Percentiles rank a stretch among this genome's conserved stretches.
Conservation (phyloP, 2,888 invertebrate genomes). For the Ophioninae sp. region DNA sequence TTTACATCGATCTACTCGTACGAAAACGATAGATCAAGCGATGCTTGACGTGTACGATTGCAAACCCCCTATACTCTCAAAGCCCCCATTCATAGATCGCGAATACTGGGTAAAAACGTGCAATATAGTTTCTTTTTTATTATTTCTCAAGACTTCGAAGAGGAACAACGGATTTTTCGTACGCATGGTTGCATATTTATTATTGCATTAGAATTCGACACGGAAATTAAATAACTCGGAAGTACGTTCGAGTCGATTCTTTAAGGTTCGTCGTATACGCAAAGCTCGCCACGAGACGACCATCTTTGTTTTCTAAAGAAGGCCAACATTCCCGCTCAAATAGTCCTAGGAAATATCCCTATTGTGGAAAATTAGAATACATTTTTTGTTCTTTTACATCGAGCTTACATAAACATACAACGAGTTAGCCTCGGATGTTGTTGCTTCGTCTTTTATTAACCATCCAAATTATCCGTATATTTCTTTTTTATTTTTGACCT, state of each 20-base stretch:
- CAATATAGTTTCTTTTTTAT: slow-evolving; percentile 35
- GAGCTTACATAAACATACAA: background rate
- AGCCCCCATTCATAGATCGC: slow-evolving; percentile 14
- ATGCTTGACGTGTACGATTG: slow-evolving; percentile 43
- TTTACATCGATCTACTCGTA: slow-evolving; percentile 42
- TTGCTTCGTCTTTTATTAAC: no score
- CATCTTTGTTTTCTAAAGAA: slow-evolving; percentile 50
- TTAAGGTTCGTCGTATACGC: slow-evolving; percentile 39
- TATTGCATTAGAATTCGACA: slow-evolving; percentile 32
- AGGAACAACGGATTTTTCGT: slow-evolving; percentile 31
- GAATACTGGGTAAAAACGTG: slow-evolving; percentile 32
- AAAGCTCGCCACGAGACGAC: slow-evolving; percentile 37
- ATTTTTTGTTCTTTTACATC: background rate
- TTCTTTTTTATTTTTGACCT: no score
- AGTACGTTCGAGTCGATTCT: slow-evolving; percentile 32
- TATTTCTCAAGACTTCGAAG: slow-evolving; percentile 20
- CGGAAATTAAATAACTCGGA: slow-evolving; percentile 26
- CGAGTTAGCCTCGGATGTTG: no score
- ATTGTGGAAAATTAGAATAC: background rate
- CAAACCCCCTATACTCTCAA: slow-evolving; percentile 18
- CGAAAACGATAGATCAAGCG: slow-evolving; percentile 21
- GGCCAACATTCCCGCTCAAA: slow-evolving; percentile 13
- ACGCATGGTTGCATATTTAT: slow-evolving; percentile 33
- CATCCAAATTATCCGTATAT: no score
- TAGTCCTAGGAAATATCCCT: slow-evolving; percentile 13